Conservation (phyloP, 2,797 vertebrate genomes). For the Trematomus bernacchii region DNA sequence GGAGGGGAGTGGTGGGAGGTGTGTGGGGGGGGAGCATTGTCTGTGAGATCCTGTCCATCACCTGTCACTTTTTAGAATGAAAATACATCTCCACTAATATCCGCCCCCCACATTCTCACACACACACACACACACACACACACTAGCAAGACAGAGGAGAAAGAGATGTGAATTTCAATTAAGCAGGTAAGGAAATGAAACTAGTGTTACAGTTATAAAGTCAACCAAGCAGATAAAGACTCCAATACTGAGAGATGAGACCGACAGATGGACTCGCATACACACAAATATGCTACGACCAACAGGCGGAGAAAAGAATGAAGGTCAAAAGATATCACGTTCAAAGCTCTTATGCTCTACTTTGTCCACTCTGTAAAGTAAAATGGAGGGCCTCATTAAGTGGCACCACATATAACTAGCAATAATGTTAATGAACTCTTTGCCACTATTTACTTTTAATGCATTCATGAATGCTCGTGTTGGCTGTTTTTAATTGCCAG, state of each 20-base stretch:
- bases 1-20: constrained; percentile 51
- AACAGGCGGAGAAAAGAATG: constrained; percentile 27
- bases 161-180: constrained; percentile 84
- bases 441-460: constrained; percentile 52
- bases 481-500: constrained; percentile 53
- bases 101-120: constrained; percentile 37
- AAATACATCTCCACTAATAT: constrained; percentile 86
- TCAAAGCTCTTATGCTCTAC: constrained; percentile 36
- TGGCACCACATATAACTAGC: constrained; percentile 47
- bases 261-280: constrained; percentile 42
- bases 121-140: constrained; percentile 29
- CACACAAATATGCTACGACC: constrained; percentile 14
- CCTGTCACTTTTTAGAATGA: constrained; percentile 84
- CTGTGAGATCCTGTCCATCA: constrained; percentile 85
- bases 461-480: constrained; percentile 56
- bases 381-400: constrained; percentile 51
- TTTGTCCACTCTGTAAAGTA: constrained; percentile 35
- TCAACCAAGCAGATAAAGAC: constrained; percentile 81
- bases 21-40: constrained; percentile 58
- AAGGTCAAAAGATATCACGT: constrained; percentile 66
- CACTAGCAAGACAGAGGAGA: constrained; percentile 52
- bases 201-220: constrained; percentile 78
- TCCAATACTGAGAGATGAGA: constrained; percentile 55
- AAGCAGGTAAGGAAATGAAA: constrained; percentile 82
- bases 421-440: constrained; percentile 64